These are phyloP conservation scores for Pachliopta kotzebuea DNA, from an alignment of 2,888 invertebrate genomes.

Conservation along the genomic window DNA sequence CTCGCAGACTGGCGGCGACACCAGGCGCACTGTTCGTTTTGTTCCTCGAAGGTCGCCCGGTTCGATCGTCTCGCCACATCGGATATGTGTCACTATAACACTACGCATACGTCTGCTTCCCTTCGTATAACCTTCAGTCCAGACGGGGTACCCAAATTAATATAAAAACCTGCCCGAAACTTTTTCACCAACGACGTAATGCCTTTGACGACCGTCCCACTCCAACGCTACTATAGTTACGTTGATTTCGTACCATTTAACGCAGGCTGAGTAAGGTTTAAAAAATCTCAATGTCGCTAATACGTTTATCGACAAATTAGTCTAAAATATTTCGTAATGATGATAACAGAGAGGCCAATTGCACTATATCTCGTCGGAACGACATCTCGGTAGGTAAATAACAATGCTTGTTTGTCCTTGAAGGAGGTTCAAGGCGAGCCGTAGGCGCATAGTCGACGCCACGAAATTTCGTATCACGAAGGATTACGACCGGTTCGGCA, in stretches of 20 bases:
- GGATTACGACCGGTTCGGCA: constrained; percentile 53
- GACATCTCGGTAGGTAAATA: constrained; percentile 34
- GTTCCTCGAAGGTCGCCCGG: constrained; percentile 73
- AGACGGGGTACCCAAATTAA: constrained; percentile 43
- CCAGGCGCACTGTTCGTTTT: constrained; percentile 59
- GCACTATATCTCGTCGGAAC: constrained; percentile 19
- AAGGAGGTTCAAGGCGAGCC: constrained; percentile 44
- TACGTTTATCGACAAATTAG: constrained; percentile 11
- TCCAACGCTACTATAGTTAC: background rate
- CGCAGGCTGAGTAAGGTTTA: background rate
- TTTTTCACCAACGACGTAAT: constrained; percentile 25
- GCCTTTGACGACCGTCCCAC: constrained; percentile 5
- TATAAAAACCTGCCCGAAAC: constrained; percentile 38
- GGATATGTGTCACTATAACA: constrained; percentile 76
- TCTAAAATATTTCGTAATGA: background rate
- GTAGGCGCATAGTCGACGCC: constrained; percentile 39
- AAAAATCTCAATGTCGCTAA: constrained; percentile 5
- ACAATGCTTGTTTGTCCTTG: constrained; percentile 43
- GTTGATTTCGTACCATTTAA: background rate
- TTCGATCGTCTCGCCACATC: constrained; percentile 57
- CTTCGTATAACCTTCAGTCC: constrained; percentile 48
- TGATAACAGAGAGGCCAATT: constrained; percentile 15
- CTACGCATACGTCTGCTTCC: constrained; percentile 57
- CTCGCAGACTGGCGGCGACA: constrained; percentile 37
- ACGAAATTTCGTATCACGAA: constrained; percentile 45